Base-by-base conservation (phyloP, 2,888 invertebrate species). In the Catocala sponsa region DNA sequence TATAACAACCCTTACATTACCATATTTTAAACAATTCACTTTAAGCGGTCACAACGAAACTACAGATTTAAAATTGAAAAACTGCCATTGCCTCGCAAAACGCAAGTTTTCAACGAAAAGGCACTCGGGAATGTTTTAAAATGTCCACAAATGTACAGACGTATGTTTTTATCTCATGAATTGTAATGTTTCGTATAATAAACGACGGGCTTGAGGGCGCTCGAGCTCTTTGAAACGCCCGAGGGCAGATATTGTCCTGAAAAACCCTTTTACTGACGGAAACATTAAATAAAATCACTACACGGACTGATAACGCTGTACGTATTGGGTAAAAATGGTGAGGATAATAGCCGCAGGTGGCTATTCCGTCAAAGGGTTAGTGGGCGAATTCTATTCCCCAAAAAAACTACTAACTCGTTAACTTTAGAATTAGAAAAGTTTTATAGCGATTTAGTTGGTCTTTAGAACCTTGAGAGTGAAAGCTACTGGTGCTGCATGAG, bases 271-370 rank as follows among this genome's bases (percentile, higher is more conserved):
- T 44, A 50, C 68, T 59, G 68, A 67, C 73, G 78, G 82, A 82
- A 80, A 79, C 81, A 85, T 86, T 83, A 80, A 80, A 83, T 81
- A 79, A 80, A 84, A 76, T 71, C 71, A 64, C 61, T 70, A 54
- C 63, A 70, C 59, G 63, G 56, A 58, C 59, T 61, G 77, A 80
- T 81, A 83, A 82, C 69, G 58, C 58, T 60, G 6, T 59, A 68
- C 44, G 50, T 74, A 66, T 72, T 65, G 70, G 67, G 74, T 70
- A 72, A 70, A 77, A 74, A 77, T 72, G 74, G 62, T 48, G 54
- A 55, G 65, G 70, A 68, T 72, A 76, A 76, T 61, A 54, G 72
- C 13, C 43, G 57, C 55, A 48, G 7, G 41, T 15, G 69, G 70
- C 63, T 72, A 57, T 68, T 65, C 54, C 53, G 69, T 60, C 38